phyloP scores from a whole-genome alignment of 2,113 vertebrate species.

The Tamias sibiricus region DNA sequence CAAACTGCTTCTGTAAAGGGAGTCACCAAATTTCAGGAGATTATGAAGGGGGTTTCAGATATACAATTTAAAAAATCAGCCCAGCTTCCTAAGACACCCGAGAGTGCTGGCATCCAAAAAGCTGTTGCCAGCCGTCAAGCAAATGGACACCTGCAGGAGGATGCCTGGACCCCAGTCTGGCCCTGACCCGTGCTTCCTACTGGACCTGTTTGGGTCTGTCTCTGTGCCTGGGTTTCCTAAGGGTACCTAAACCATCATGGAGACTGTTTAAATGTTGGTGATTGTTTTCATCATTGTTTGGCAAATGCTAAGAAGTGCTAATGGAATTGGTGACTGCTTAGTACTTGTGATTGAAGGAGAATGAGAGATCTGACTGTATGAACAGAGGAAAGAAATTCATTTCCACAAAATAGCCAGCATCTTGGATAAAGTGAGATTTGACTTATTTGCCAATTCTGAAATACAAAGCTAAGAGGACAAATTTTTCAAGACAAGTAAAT shows the following conservation, averaged over 20 bases:
- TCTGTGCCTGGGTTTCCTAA: background rate
- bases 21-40: background rate
- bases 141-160: background rate
- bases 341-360: background rate
- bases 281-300: background rate
- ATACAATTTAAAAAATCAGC: background rate
- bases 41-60: background rate
- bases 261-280: background rate
- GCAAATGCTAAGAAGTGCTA: background rate
- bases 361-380: background rate
- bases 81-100: background rate
- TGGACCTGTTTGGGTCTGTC: too few species aligned
- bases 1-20: background rate
- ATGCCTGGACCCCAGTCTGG: too few species aligned
- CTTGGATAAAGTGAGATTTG: background rate
- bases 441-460: background rate
- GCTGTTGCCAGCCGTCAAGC: rapidly evolving
- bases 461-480: background rate
- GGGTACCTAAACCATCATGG: background rate
- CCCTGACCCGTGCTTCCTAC: background rate
- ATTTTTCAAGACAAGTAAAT: background rate
- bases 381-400: background rate
- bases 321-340: background rate
- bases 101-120: background rate
- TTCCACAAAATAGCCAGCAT: background rate